Conservation (phyloP, 2,888 invertebrate species). For the Argyresthia goedartella region DNA sequence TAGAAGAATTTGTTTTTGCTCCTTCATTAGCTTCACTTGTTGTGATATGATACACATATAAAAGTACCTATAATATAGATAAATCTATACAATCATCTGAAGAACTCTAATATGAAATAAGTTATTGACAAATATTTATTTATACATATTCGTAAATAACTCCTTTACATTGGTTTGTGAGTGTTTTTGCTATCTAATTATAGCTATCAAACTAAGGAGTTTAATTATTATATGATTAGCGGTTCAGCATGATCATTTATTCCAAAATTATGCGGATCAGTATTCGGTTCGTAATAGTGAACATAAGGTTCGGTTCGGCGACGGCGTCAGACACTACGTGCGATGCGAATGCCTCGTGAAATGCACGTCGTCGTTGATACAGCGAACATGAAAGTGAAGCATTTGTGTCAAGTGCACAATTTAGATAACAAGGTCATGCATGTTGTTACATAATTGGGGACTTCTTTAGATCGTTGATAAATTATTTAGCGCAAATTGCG, state of each 20-base stretch:
- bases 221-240: neutral
- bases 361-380: neutral
- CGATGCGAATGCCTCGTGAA: neutral
- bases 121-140: too few relatives aligned
- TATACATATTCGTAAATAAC: too few relatives aligned
- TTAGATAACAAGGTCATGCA: constrained; percentile 65
- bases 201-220: too few relatives aligned
- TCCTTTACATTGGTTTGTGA: too few relatives aligned
- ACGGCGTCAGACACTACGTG: neutral
- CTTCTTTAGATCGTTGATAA: neutral
- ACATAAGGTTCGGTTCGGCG: neutral
- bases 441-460: constrained; percentile 44
- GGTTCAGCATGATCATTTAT: neutral
- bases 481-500: too few relatives aligned
- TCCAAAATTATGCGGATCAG: neutral
- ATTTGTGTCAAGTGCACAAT: constrained; percentile 70
- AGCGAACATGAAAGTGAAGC: constrained; percentile 53
- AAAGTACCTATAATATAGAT: too few relatives aligned
- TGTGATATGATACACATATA: constrained; percentile 19
- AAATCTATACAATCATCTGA: too few relatives aligned
- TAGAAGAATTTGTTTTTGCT: constrained; percentile 19
- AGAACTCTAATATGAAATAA: too few relatives aligned
- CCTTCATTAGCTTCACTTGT: constrained; percentile 36
- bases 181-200: too few relatives aligned
- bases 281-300: neutral